Percentiles rank a stretch among this genome's conserved stretches.
Evolutionary conservation across 2,113 vertebrate genomes (phyloP).

Genomic region (Forbesichthys papilliferus): DNA sequence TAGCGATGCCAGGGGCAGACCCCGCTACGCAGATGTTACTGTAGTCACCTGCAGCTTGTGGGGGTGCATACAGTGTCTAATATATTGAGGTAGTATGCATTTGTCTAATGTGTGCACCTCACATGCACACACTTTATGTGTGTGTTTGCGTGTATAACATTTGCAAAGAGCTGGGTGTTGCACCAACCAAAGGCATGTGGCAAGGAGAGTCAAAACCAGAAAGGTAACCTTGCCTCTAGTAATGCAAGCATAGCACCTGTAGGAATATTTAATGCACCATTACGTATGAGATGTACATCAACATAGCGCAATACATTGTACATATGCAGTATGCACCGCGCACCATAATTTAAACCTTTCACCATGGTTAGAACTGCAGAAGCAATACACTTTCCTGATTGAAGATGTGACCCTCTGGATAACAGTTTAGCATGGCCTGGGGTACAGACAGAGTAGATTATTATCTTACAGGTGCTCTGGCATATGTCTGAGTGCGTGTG

Average conservation of each 20-base stretch:
- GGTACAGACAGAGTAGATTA: conserved; percentile 26
- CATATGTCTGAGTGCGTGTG: background rate
- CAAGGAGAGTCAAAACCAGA: conserved; percentile 75
- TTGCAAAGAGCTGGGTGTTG: conserved; percentile 63
- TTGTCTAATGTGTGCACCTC: background rate
- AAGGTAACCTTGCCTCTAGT: conserved; percentile 78
- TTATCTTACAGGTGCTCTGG: conserved; percentile 21
- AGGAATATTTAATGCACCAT: conserved; percentile 11
- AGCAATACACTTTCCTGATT: conserved; percentile 2
- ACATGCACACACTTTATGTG: background rate
- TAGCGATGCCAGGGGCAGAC: conserved; percentile 77
- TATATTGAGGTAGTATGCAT: background rate
- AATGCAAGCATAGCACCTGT: conserved; percentile 44
- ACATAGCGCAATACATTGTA: too few species aligned
- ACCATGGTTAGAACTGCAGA: background rate
- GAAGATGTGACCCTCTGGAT: conserved; percentile 3
- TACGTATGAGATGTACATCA: too few species aligned
- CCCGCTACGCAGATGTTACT: conserved; percentile 77
- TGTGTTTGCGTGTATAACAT: conserved; percentile 33
- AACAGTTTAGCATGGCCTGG: conserved; percentile 9
- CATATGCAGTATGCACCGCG: too few species aligned
- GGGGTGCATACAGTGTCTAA: conserved; percentile 51
- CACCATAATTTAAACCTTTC: background rate
- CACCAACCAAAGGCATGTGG: conserved; percentile 71
- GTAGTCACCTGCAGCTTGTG: conserved; percentile 72